Percentiles rank a stretch among this genome's conserved stretches.
Evolutionary conservation across 2,888 invertebrate species (phyloP).

Genomic region (Cabera pusaria): DNA sequence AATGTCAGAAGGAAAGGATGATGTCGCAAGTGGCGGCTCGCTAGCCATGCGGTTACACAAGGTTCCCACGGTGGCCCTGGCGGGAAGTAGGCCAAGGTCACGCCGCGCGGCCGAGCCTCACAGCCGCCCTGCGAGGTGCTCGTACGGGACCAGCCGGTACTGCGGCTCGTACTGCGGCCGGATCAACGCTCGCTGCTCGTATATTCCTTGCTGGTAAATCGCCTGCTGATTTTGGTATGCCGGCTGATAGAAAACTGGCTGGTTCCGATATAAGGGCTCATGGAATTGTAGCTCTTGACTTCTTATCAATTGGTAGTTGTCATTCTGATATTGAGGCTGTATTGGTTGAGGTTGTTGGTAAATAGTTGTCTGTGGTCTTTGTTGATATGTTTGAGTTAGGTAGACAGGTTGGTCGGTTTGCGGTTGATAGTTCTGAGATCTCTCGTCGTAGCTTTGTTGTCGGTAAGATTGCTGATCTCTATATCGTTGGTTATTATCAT

Average conservation of each 20-base stretch:
- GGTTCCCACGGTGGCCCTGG: constrained; percentile 38
- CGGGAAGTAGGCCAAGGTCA: constrained; percentile 74
- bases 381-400: not conserved
- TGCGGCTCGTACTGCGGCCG: constrained; percentile 38
- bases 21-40: constrained; percentile 38
- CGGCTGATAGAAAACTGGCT: constrained; percentile 15
- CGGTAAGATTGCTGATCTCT: too few species aligned
- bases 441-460: too few species aligned
- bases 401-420: constrained; percentile 2
- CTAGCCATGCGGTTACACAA: constrained; percentile 50
- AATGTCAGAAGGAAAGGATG: constrained; percentile 32
- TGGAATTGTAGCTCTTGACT: constrained; percentile 33
- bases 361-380: not conserved
- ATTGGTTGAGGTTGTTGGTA: constrained; percentile 11
- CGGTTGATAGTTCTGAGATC: not conserved
- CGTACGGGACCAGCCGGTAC: constrained; percentile 47
- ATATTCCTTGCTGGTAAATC: constrained; percentile 16
- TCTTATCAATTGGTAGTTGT: constrained; percentile 34
- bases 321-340: constrained; percentile 26
- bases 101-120: constrained; percentile 34
- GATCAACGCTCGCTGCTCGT: constrained; percentile 33
- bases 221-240: constrained; percentile 7
- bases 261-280: constrained; percentile 33
- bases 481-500: too few species aligned
- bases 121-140: constrained; percentile 25